Evolutionary conservation across 2,888 invertebrate species (phyloP).

Genomic region (Drosophila paranaensis): DNA sequence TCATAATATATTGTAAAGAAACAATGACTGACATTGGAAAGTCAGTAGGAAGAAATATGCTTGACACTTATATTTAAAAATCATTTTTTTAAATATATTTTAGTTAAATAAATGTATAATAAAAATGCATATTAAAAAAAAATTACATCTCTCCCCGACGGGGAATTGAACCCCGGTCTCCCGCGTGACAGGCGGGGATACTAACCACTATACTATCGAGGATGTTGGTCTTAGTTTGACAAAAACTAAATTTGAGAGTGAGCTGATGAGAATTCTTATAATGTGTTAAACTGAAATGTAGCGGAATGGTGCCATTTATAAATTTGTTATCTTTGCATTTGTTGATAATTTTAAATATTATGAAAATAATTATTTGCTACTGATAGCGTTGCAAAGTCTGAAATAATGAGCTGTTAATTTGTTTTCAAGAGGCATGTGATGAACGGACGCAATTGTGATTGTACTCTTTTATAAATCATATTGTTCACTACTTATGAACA

Average conservation of each 20-base stretch:
- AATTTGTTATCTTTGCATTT: background rate
- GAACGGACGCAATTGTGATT: too few relatives aligned
- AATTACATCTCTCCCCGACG: slow-evolving; percentile 47
- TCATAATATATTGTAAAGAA: too few relatives aligned
- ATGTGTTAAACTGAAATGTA: background rate
- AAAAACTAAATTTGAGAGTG: background rate
- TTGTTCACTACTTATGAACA: too few relatives aligned
- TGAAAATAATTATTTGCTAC: too few relatives aligned
- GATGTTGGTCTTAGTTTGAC: background rate
- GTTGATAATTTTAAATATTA: background rate
- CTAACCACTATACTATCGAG: slow-evolving; percentile 58
- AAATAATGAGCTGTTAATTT: background rate
- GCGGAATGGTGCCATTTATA: background rate
- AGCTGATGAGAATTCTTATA: background rate
- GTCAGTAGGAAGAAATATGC: too few relatives aligned
- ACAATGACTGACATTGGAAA: too few relatives aligned
- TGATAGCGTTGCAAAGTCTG: too few relatives aligned
- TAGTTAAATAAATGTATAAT: too few relatives aligned
- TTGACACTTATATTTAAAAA: too few relatives aligned
- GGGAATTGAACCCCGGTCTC: slow-evolving; percentile 62
- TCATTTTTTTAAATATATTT: too few relatives aligned
- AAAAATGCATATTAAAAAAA: background rate
- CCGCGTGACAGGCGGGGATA: slow-evolving; percentile 59
- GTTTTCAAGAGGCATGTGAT: background rate
- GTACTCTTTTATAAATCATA: too few relatives aligned